These are phyloP conservation scores for Polypterus bichir DNA, from an alignment of 2,113 vertebrate genomes.

Conservation along the genomic window DNA sequence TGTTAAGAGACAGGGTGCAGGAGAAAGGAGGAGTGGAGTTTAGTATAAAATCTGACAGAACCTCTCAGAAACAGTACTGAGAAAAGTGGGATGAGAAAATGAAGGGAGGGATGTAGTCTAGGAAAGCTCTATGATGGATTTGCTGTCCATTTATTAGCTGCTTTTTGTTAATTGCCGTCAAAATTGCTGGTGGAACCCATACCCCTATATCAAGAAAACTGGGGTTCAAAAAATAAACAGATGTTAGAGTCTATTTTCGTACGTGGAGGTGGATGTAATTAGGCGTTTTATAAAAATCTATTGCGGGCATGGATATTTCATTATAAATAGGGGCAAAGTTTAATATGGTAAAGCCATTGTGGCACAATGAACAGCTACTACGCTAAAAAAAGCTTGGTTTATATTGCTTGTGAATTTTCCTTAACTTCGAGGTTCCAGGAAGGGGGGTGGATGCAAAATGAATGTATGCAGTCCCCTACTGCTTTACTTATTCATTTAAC, in stretches of 20 bases:
- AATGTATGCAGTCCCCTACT: slow-evolving; percentile 10
- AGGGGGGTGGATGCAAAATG: neutral
- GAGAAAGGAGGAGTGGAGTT: no score
- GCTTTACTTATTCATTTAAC: slow-evolving; percentile 20
- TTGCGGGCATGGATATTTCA: neutral
- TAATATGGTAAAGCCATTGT: neutral
- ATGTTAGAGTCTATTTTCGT: neutral
- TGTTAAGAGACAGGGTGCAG: no score
- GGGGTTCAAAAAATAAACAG: neutral
- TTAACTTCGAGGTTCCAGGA: neutral
- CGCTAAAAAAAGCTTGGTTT: neutral
- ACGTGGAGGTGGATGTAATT: no score
- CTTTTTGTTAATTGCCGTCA: no score
- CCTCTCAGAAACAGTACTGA: no score
- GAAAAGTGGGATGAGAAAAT: no score
- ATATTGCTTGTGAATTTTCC: neutral
- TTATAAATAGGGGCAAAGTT: neutral
- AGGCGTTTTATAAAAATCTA: neutral
- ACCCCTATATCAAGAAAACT: neutral
- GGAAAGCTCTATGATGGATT: no score
- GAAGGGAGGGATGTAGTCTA: no score
- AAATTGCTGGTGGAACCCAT: no score
- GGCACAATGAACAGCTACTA: neutral
- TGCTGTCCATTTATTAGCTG: no score
- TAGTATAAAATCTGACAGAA: no score